Percentiles rank a stretch among this genome's conserved stretches.
Conservation (phyloP, 2,888 invertebrate genomes). For the Mimumesa dahlbomi region DNA sequence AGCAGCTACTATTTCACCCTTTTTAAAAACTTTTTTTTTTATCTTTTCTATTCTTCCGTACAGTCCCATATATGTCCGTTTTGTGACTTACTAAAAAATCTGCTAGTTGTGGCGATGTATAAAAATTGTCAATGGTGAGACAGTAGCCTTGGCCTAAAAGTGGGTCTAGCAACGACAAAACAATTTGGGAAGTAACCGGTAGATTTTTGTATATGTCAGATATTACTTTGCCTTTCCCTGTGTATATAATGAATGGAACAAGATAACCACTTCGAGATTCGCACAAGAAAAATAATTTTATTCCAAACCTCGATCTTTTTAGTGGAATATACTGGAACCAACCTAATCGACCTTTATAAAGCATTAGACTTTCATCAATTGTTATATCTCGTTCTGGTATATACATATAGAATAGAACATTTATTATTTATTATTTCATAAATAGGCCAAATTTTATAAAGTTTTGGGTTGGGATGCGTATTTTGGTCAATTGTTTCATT, state of each 20-base stretch:
- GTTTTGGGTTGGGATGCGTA: too few species aligned
- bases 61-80: too few species aligned
- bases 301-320: too few species aligned
- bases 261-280: slow-evolving; percentile 1
- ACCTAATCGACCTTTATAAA: slow-evolving; percentile 4
- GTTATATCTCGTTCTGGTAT: slow-evolving; percentile 11
- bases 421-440: slow-evolving; percentile 19
- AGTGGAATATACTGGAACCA: background rate
- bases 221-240: slow-evolving; percentile 1
- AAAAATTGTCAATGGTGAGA: too few species aligned
- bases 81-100: too few species aligned
- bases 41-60: background rate
- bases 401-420: slow-evolving; percentile 13
- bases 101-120: too few species aligned
- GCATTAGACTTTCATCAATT: too few species aligned
- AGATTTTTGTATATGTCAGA: background rate
- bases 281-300: slow-evolving; percentile 1
- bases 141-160: slow-evolving; percentile 1
- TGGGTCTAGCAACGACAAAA: background rate
- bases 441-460: too few species aligned
- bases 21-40: background rate
- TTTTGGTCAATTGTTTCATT: too few species aligned
- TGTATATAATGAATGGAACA: too few species aligned
- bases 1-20: too few species aligned
- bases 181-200: too few species aligned